A percentile compares a stretch with the other conserved stretches of the same genome.
Evolutionary conservation across 2,888 invertebrate genomes (phyloP).

Genomic region (Xanthorhoe spadicearia): DNA sequence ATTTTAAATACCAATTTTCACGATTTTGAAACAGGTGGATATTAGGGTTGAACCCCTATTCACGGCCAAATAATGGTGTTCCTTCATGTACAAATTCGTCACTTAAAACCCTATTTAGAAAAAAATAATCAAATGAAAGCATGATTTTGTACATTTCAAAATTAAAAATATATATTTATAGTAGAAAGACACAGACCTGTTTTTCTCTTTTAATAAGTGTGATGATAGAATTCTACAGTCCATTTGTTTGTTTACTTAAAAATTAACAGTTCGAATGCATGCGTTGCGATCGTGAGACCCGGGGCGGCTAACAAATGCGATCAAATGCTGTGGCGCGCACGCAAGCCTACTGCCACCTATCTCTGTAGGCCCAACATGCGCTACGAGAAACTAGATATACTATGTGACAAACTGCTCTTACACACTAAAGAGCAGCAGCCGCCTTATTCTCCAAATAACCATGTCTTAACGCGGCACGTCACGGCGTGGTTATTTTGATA

Average conservation of each 20-base stretch:
- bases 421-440: too few relatives aligned
- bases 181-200: constrained; percentile 66
- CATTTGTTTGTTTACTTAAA: constrained; percentile 76
- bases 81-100: constrained; percentile 78
- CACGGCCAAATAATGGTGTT: constrained; percentile 54
- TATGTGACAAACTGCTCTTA: too few relatives aligned
- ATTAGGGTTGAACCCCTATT: constrained; percentile 42
- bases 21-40: constrained; percentile 69
- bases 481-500: too few relatives aligned
- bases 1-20: constrained; percentile 84
- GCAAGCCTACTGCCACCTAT: neutral
- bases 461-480: too few relatives aligned
- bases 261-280: constrained; percentile 75
- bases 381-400: too few relatives aligned
- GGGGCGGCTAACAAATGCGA: constrained; percentile 61
- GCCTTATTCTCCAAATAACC: too few relatives aligned
- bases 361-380: too few relatives aligned
- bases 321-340: constrained; percentile 62
- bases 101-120: constrained; percentile 82
- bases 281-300: constrained; percentile 47
- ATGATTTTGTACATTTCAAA: constrained; percentile 84
- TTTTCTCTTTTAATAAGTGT: constrained; percentile 74
- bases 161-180: constrained; percentile 60
- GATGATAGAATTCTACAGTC: constrained; percentile 83
- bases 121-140: constrained; percentile 79